Percentiles rank a stretch among this genome's conserved stretches.
phyloP scores from a whole-genome alignment of 1,140 invertebrate species.

The Trissolcus basalis region DNA sequence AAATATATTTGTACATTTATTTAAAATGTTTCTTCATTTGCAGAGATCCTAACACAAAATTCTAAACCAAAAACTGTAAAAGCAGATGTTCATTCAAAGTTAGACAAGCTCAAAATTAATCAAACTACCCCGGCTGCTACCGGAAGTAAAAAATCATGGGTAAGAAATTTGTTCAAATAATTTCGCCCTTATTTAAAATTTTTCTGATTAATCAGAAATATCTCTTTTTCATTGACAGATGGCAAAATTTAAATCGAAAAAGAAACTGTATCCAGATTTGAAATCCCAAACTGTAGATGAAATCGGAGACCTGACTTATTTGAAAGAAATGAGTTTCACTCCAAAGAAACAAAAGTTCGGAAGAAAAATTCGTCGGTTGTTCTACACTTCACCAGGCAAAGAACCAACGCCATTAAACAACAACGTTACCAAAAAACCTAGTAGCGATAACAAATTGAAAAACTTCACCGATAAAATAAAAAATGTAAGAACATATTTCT shows the following conservation, averaged over 20 bases:
- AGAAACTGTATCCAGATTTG: slow-evolving; percentile 1
- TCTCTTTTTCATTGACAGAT: not conserved
- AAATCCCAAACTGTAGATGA: not conserved
- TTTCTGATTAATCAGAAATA: too few species aligned
- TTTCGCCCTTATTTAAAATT: too few species aligned
- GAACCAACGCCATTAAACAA: not conserved
- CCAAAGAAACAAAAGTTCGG: slow-evolving; percentile 7
- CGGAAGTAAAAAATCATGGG: not conserved
- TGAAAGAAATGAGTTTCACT: not conserved
- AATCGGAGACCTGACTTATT: not conserved
- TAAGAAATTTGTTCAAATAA: not conserved
- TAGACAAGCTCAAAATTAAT: too few species aligned
- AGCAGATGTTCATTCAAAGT: too few species aligned
- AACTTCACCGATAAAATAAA: slow-evolving; percentile 26
- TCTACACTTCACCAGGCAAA: slow-evolving; percentile 7
- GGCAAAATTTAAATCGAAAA: not conserved
- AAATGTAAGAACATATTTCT: slow-evolving; percentile 34
- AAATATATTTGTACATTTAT: not conserved
- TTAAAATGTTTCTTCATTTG: too few species aligned
- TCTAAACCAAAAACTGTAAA: too few species aligned
- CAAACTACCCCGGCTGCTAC: too few species aligned
- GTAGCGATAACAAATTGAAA: slow-evolving; percentile 11
- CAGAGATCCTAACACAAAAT: too few species aligned
- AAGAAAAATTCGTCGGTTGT: slow-evolving; percentile 20
- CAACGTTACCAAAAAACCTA: slow-evolving; percentile 8